Percentiles rank a stretch among this genome's conserved stretches.
phyloP scores from a whole-genome alignment of 1,140 invertebrate genomes.

The Trachymyrmex septentrionalis region DNA sequence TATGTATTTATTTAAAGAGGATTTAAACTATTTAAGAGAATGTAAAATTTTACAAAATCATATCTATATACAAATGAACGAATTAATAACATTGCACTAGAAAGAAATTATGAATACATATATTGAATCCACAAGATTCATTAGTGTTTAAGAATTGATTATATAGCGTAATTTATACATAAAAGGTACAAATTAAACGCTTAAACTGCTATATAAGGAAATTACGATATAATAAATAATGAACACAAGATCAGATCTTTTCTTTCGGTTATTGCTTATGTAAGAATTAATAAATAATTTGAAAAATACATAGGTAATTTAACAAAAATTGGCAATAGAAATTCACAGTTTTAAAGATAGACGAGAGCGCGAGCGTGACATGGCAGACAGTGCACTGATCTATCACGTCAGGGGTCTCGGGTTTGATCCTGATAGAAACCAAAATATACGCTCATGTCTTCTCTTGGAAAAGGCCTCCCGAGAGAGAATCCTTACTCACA shows the following conservation, averaged over 20 bases:
- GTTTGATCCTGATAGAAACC: no score
- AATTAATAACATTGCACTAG: conserved; percentile 80
- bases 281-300: conserved; percentile 12
- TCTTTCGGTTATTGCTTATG: conserved; percentile 6
- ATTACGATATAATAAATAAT: conserved; percentile 5
- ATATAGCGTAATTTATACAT: not conserved
- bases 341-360: conserved; percentile 30
- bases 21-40: conserved; percentile 8
- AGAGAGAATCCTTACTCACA: no score
- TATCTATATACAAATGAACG: conserved; percentile 74
- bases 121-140: conserved; percentile 61
- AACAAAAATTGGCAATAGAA: not conserved
- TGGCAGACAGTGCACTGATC: no score
- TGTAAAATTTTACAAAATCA: conserved; percentile 37
- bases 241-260: not conserved
- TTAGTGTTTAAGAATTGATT: conserved; percentile 40
- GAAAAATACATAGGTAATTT: not conserved
- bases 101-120: conserved; percentile 68
- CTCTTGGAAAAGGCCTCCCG: no score
- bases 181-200: conserved; percentile 19
- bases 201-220: conserved; percentile 7
- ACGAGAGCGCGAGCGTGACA: no score
- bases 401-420: no score
- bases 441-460: no score
- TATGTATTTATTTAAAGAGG: conserved; percentile 14